Percentiles rank a stretch among this genome's conserved stretches.
Evolutionary conservation across 2,797 vertebrate species (phyloP).

Genomic region (Calcarius lapponicus): DNA sequence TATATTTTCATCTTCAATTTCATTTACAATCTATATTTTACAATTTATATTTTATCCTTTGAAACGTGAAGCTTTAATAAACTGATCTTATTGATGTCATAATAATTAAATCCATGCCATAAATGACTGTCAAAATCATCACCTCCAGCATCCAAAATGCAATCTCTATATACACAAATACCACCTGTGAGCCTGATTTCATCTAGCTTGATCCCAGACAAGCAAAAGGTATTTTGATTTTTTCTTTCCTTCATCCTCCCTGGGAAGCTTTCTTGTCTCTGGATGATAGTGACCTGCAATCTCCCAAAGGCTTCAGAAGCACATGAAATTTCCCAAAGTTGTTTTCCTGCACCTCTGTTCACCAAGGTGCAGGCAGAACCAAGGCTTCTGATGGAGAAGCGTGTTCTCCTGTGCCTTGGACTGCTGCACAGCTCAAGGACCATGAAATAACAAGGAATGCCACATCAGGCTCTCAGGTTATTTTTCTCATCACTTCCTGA

Average conservation of each 20-base stretch:
- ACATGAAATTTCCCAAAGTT: not conserved
- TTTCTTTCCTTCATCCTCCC: not conserved
- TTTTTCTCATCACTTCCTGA: not conserved
- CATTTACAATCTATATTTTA: not conserved
- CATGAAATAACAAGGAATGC: not conserved
- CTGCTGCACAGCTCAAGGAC: not conserved
- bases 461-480: not conserved
- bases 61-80: not conserved
- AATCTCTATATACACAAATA: not conserved
- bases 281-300: not conserved
- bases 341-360: not conserved
- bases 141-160: not conserved
- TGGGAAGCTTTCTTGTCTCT: not conserved
- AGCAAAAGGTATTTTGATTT: not conserved
- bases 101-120: not conserved
- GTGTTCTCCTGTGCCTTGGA: not conserved
- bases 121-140: not conserved
- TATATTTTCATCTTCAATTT: not conserved
- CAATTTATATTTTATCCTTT: not conserved
- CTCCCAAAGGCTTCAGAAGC: not conserved
- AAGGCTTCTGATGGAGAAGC: not conserved
- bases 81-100: accelerated
- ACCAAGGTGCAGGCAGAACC: not conserved
- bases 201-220: not conserved
- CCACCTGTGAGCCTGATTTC: not conserved